A percentile compares a stretch with the other conserved stretches of the same genome.
Evolutionary conservation across 2,797 vertebrate species (phyloP).

Genomic region (Crocodylus rhombifer): DNA sequence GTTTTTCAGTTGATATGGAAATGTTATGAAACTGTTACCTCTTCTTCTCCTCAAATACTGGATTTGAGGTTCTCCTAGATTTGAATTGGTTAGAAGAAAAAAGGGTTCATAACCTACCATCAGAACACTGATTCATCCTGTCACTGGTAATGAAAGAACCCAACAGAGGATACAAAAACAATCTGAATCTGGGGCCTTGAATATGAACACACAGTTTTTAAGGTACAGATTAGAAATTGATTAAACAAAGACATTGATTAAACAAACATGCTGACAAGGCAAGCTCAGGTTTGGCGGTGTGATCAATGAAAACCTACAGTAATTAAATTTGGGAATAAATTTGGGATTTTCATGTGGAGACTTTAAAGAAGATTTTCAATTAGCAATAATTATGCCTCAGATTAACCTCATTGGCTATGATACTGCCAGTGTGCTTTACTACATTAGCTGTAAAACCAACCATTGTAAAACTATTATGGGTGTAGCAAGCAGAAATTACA

Average conservation of each 20-base stretch:
- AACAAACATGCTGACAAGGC: not conserved
- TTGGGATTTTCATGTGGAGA: not conserved
- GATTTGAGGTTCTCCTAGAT: conserved; percentile 32
- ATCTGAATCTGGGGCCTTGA: not conserved
- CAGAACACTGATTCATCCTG: conserved; percentile 42
- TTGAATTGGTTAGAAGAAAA: conserved; percentile 26
- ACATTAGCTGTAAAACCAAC: too few species aligned
- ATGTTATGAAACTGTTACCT: conserved; percentile 7
- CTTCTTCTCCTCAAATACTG: not conserved
- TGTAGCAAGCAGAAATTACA: too few species aligned
- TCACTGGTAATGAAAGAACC: conserved; percentile 50
- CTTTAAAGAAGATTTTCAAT: too few species aligned
- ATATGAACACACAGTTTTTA: not conserved
- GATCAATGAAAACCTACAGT: not conserved
- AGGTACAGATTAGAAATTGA: not conserved
- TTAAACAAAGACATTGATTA: not conserved
- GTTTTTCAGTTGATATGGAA: not conserved
- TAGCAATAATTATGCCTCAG: too few species aligned
- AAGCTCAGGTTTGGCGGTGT: not conserved
- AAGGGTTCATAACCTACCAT: conserved; percentile 34
- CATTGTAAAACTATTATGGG: too few species aligned
- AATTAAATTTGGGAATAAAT: not conserved
- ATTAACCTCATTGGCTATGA: too few species aligned
- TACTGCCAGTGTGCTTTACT: too few species aligned
- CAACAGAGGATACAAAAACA: conserved; percentile 39